Percentiles rank a stretch among this genome's conserved stretches.
Evolutionary conservation across 2,797 vertebrate genomes (phyloP).

Genomic region (Varecia variegata): DNA sequence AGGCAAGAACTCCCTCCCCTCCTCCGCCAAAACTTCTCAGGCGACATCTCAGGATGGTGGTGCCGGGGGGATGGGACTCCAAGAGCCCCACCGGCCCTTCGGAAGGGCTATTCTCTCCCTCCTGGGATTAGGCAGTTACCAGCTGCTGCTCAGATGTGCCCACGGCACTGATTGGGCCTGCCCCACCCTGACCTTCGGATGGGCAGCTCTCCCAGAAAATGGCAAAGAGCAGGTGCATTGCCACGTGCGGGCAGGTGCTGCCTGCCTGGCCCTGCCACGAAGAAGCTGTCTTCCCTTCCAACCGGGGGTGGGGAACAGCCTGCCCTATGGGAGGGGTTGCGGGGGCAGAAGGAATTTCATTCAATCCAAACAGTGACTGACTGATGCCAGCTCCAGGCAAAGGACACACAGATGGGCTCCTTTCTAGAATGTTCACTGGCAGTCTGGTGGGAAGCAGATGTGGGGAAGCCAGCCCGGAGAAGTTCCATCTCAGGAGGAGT

Average conservation of each 20-base stretch:
- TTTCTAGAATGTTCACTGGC: not conserved
- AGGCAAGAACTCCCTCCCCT: not conserved
- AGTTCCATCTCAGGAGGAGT: not conserved
- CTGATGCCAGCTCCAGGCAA: not conserved
- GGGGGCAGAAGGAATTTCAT: not conserved
- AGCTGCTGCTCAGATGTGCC: not conserved
- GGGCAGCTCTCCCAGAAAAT: not conserved
- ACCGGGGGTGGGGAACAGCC: not conserved
- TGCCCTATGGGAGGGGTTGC: not conserved
- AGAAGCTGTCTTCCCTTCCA: not conserved
- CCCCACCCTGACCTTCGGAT: not conserved
- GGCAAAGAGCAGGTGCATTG: not conserved
- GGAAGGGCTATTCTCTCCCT: not conserved
- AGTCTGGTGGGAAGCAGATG: not conserved
- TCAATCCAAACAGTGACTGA: not conserved
- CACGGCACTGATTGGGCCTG: not conserved
- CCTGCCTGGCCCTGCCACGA: not conserved
- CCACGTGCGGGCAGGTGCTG: fast-evolving
- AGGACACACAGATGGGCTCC: not conserved
- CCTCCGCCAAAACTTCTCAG: not conserved
- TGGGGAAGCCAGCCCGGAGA: not conserved
- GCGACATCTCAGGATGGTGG: not conserved
- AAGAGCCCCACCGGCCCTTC: not conserved
- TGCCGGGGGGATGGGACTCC: not conserved
- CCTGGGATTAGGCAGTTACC: not conserved